Evolutionary conservation across 1,140 invertebrate species (phyloP), one percentile per base, ranked within the genome.

Genomic region (Microplitis mediator): DNA sequence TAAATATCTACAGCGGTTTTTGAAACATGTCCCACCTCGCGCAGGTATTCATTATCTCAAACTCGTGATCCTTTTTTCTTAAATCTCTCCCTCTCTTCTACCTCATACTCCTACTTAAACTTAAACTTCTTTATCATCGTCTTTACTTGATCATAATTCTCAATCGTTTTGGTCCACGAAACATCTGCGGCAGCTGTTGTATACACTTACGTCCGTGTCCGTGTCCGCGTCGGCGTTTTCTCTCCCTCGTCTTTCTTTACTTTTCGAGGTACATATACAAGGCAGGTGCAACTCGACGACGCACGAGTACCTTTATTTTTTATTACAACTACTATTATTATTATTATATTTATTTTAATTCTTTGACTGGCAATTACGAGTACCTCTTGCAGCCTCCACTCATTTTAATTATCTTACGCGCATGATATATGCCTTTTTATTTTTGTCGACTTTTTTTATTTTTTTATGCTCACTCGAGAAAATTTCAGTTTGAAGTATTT

Each of bases 181-280:
- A 86, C 86, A 87, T 87, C 86, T 87, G 86, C 86, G 82, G 84
- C 85, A 87, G 86, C 86, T 87, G 86, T 81, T 69, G 58, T 8
- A 51, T 39, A 80, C 81, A 84, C 75, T 6, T 45, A 45, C 39
- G 39, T 45, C 39, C 39, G 39, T 23, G 16, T 16, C 79, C 81
- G 80, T 23, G 16, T 16, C 79, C 81, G 80, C 78, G 74, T 71
- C 71, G 74, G 65, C 54, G 65, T 67, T 64, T 69, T 71, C 63
- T 61, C 51, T 65, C 36, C 23, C 23, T 51, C 45, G 9, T 70
- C 63, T 58, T 50, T 56, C 32, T 63, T 65, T 56, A 5, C 1
- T 13, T 16, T 72, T 23, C 2, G 23, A 23, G 23, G 23, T 23
- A 45, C 52, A 65, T 35, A 16, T 60, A 63, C 23, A 61, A 74